phyloP scores from a whole-genome alignment of 2,113 vertebrate species.

The Mus spicilegus region DNA sequence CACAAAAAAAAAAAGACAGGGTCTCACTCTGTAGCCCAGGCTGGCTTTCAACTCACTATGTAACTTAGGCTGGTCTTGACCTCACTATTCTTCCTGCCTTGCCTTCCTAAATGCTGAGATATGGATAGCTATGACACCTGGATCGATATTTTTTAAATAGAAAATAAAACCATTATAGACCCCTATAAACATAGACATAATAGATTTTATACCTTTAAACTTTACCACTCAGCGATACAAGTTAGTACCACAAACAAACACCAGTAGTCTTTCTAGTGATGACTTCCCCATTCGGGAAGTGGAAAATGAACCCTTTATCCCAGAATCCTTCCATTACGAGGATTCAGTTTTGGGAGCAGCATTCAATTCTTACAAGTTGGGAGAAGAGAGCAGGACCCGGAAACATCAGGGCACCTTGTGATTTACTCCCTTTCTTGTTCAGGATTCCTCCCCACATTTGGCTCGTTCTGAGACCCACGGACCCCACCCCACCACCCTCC shows the following conservation, averaged over 20 bases:
- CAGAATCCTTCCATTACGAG: constrained; percentile 34
- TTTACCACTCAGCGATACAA: not conserved
- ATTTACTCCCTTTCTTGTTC: constrained; percentile 11
- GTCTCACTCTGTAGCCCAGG: not conserved
- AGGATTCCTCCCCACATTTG: constrained; percentile 1
- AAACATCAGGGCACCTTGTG: constrained; percentile 10
- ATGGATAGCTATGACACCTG: not conserved
- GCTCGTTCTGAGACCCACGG: not conserved
- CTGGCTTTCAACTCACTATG: not conserved
- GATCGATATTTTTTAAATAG: not conserved
- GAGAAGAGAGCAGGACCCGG: not conserved
- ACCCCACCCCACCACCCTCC: not conserved
- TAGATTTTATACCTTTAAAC: not conserved
- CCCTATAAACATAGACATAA: not conserved
- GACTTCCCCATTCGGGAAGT: not conserved
- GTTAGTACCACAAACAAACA: not conserved
- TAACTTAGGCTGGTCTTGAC: not conserved
- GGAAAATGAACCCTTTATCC: constrained; percentile 25
- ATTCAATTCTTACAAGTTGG: not conserved
- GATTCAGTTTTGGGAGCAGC: not conserved
- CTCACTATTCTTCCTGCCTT: not conserved
- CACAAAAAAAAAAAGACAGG: not conserved
- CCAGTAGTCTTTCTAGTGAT: not conserved
- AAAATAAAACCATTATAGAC: not conserved
- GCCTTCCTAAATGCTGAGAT: not conserved